phyloP scores from a whole-genome alignment of 2,888 invertebrate genomes.

The Cataglyphis cursor region DNA sequence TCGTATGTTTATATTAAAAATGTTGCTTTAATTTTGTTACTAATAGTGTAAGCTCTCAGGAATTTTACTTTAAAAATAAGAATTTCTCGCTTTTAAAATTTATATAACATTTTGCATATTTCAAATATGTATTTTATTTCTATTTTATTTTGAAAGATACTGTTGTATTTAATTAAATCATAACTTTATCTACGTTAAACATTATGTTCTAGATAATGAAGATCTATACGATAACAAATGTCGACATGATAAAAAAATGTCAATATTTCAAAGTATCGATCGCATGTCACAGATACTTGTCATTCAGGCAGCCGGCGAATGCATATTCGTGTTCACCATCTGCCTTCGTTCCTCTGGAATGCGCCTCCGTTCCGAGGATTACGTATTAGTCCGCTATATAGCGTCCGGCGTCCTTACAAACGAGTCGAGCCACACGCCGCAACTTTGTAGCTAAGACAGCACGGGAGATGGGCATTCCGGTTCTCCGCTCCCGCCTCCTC shows the following conservation, averaged over 20 bases:
- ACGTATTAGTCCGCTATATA: slow-evolving; percentile 59
- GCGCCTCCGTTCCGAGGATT: slow-evolving; percentile 61
- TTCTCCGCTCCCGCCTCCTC: slow-evolving; percentile 42
- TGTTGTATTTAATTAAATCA: slow-evolving; percentile 12
- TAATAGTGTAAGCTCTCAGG: not conserved
- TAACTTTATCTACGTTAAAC: not conserved
- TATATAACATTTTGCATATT: not conserved
- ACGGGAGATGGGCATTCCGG: slow-evolving; percentile 40
- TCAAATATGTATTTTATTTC: not conserved
- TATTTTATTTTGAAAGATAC: not conserved
- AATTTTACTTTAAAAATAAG: not conserved
- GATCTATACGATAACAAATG: slow-evolving; percentile 21
- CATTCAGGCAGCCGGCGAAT: not conserved
- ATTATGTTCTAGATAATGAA: not conserved
- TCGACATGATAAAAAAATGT: slow-evolving; percentile 29
- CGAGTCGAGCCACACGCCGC: slow-evolving; percentile 56
- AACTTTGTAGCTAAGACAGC: slow-evolving; percentile 68
- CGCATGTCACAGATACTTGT: slow-evolving; percentile 24
- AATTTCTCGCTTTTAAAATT: slow-evolving; percentile 8
- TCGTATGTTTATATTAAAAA: slow-evolving; percentile 9
- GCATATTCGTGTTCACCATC: slow-evolving; percentile 53
- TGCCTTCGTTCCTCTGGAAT: slow-evolving; percentile 59
- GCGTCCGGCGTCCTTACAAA: slow-evolving; percentile 59
- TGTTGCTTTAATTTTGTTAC: slow-evolving; percentile 36
- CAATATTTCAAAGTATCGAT: slow-evolving; percentile 38